phyloP scores from a whole-genome alignment of 2,888 invertebrate genomes.

The Sinhomidia bicolor region DNA sequence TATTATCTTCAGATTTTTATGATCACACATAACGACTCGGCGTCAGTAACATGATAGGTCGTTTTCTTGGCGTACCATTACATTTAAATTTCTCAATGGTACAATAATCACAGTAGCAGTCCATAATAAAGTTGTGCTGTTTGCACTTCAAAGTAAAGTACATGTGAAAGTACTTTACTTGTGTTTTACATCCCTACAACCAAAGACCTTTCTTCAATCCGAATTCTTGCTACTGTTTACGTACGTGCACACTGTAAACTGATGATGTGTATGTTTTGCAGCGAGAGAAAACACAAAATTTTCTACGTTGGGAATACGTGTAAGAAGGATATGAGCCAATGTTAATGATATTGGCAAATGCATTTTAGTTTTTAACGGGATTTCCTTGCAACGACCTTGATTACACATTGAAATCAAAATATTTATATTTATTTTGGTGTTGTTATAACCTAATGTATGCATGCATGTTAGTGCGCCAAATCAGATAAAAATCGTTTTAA shows the following conservation, averaged over 20 bases:
- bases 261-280: background rate
- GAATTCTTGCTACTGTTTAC: background rate
- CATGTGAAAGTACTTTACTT: background rate
- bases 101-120: background rate
- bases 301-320: background rate
- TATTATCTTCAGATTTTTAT: constrained; percentile 12
- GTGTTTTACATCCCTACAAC: background rate
- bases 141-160: background rate
- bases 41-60: background rate
- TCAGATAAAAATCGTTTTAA: background rate
- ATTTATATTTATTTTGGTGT: background rate
- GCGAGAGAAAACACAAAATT: background rate
- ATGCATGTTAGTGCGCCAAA: background rate
- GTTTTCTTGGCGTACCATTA: constrained; percentile 6
- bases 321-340: background rate
- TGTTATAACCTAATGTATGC: background rate
- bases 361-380: background rate
- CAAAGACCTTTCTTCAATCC: background rate
- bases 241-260: background rate
- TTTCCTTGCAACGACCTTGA: constrained; percentile 56
- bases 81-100: constrained; percentile 14
- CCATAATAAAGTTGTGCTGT: background rate
- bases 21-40: background rate
- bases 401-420: constrained; percentile 26
- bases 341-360: background rate